Conservation (phyloP, 2,113 vertebrate genomes). For the Ctenomys sociabilis region DNA sequence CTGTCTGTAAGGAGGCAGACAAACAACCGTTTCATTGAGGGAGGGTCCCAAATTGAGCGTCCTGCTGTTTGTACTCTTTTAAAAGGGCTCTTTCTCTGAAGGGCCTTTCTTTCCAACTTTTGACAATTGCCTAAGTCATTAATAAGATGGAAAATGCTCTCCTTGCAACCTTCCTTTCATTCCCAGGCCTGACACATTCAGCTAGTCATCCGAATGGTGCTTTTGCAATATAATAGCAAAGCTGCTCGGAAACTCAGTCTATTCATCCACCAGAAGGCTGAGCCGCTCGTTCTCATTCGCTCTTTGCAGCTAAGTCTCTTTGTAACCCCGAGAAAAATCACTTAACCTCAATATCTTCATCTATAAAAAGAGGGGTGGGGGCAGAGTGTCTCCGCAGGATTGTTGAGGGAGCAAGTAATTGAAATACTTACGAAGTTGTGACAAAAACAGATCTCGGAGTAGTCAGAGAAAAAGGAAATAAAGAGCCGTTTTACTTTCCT, state of each 20-base stretch:
- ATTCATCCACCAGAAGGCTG: slow-evolving; percentile 72
- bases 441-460: slow-evolving; percentile 74
- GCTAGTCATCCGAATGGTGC: slow-evolving; percentile 45
- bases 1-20: slow-evolving; percentile 87
- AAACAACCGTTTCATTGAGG: slow-evolving; percentile 58
- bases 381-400: slow-evolving; percentile 66
- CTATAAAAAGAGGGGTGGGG: slow-evolving; percentile 66
- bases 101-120: slow-evolving; percentile 58
- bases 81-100: slow-evolving; percentile 67
- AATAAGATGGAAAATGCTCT: slow-evolving; percentile 73
- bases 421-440: slow-evolving; percentile 80
- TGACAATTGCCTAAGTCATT: slow-evolving; percentile 74
- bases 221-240: slow-evolving; percentile 76
- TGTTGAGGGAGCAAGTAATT: slow-evolving; percentile 75
- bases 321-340: slow-evolving; percentile 83
- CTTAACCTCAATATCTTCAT: slow-evolving; percentile 82
- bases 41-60: slow-evolving; percentile 44
- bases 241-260: slow-evolving; percentile 77
- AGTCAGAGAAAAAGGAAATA: not conserved
- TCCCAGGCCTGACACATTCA: slow-evolving; percentile 64
- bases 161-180: slow-evolving; percentile 69
- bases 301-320: slow-evolving; percentile 69
- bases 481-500: slow-evolving; percentile 62
- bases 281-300: slow-evolving; percentile 70
- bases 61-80: slow-evolving; percentile 57